These are phyloP conservation scores for Marmota flaviventris DNA, from an alignment of 2,113 vertebrate genomes.

Conservation along the genomic window DNA sequence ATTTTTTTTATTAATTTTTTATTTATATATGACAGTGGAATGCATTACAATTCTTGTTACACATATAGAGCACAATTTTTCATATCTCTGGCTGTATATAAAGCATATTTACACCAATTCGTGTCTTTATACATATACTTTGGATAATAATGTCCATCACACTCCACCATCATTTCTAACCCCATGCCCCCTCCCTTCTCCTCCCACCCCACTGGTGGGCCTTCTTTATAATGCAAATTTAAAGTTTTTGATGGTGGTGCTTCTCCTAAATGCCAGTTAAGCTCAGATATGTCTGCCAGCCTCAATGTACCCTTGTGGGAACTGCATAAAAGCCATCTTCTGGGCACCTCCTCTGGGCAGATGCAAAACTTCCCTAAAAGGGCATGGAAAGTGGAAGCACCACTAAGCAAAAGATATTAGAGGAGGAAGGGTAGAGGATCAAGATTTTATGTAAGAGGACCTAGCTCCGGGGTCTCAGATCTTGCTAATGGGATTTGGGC, in stretches of 20 bases:
- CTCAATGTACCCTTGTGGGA: not conserved
- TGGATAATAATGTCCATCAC: too few species aligned
- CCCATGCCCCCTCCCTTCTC: too few species aligned
- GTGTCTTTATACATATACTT: too few species aligned
- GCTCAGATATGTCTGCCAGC: not conserved
- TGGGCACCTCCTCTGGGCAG: not conserved
- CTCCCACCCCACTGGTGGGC: not conserved
- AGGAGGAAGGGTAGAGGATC: fast-evolving
- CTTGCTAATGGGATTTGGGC: not conserved
- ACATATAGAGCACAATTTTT: too few species aligned
- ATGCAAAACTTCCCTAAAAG: not conserved
- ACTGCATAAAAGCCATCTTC: not conserved
- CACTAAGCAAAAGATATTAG: not conserved
- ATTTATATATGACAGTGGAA: too few species aligned
- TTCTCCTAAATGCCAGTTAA: conserved; percentile 34
- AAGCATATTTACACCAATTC: too few species aligned
- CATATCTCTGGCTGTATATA: too few species aligned
- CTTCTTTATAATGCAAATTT: conserved; percentile 18
- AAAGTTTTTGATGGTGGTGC: not conserved
- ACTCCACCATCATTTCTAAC: too few species aligned
- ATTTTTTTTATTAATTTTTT: too few species aligned
- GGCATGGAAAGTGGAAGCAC: not conserved
- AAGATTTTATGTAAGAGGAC: not conserved
- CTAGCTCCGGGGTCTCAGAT: not conserved
- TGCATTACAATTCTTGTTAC: too few species aligned